Base-by-base conservation (phyloP, 2,113 vertebrate species). In the Gambusia affinis region DNA sequence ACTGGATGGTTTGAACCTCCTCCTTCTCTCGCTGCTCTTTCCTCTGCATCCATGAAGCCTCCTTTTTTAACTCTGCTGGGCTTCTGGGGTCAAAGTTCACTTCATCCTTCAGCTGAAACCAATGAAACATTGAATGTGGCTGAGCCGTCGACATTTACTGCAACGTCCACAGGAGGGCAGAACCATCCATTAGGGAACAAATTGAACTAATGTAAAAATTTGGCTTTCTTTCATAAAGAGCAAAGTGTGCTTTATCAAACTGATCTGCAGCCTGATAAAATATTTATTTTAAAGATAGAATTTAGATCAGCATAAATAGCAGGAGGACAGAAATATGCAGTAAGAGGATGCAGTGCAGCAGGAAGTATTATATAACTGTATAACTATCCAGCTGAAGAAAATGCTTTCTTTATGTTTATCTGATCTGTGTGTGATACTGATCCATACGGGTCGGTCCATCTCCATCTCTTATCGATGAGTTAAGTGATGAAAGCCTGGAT, bases 161-260 rank as follows among this genome's bases (percentile, higher is more conserved):
- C 37, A 73, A 78, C 85, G 90, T 92, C 93, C 93, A 94, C 93
- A 93, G 90, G 92, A 91, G 94, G 93, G 93, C 92, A 93, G 88
- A 93, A 72, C 85, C 86, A 83, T 90, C 90, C 91, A 94, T 85
- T 83, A 87, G 91, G 91, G 63, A 60, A 78, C 80, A 33, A 76
- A 65, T 42, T 22, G 61, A 57, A 44, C 8, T 39, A 0, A 12
- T 60, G 76, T 70, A 84, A 80, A 78, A 37, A 83, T 72, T 62
- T 6, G 28, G 37, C 64, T 74, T 80, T 80, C 76, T 67, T 70
- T 69, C 79, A 29, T 60, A 51, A 80, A 74, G 74, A 81, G 73
- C 79, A 86, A 81, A 89, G 80, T 6, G 30, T 66, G 27, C 75
- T 54, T 82, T 64, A 88, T 85, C 87, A 66, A 81, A 75, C 47